Conservation (phyloP, 2,113 vertebrate species). For the Tympanuchus pallidicinctus region DNA sequence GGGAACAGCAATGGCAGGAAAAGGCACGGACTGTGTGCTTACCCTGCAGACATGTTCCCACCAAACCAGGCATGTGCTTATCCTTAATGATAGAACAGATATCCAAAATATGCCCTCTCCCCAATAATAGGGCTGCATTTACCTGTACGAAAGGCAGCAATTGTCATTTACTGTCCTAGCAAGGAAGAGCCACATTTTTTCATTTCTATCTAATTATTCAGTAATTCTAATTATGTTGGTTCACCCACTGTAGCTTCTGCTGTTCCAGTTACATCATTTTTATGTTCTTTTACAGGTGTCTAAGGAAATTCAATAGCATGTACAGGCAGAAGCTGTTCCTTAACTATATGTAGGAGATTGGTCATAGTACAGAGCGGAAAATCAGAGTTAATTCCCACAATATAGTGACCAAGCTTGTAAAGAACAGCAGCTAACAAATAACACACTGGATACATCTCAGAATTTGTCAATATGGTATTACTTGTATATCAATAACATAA, state of each 20-base stretch:
- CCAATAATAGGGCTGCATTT: background rate
- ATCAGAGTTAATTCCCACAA: background rate
- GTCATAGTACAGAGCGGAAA: background rate
- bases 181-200: background rate
- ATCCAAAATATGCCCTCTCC: background rate
- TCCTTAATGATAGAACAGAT: background rate
- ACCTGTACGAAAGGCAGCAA: background rate
- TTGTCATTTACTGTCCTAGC: background rate
- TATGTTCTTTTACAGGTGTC: background rate
- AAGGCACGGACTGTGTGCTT: background rate
- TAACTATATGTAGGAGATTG: background rate
- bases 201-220: background rate
- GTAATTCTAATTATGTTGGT: background rate
- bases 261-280: background rate
- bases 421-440: background rate
- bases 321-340: background rate
- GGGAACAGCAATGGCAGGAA: background rate
- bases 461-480: background rate
- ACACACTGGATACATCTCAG: background rate
- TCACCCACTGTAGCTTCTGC: background rate
- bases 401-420: background rate
- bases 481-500: background rate
- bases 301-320: background rate
- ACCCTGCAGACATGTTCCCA: background rate
- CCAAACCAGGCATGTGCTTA: background rate